phyloP scores from a whole-genome alignment of 2,113 vertebrate genomes.

The Felis chaus region DNA sequence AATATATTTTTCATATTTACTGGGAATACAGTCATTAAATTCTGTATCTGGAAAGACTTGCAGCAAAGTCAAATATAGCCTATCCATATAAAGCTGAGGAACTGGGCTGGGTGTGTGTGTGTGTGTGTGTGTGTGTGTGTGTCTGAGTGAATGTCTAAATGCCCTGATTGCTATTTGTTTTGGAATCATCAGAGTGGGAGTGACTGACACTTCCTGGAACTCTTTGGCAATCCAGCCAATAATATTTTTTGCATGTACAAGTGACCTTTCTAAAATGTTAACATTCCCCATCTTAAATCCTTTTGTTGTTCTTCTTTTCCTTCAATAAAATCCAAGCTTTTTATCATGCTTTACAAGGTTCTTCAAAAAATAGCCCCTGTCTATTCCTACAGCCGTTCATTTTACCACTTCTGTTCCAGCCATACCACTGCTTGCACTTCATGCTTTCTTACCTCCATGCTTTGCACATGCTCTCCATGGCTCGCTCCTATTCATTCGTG shows the following conservation, averaged over 20 bases:
- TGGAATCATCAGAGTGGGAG: not conserved
- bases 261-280: constrained; percentile 30
- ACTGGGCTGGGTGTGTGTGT: too few species aligned
- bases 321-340: constrained; percentile 11
- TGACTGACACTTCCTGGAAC: not conserved
- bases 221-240: not conserved
- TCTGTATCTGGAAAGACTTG: not conserved
- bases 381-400: not conserved
- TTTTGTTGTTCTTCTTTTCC: not conserved
- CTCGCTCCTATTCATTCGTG: not conserved
- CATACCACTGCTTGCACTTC: not conserved
- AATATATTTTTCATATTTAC: constrained; percentile 22
- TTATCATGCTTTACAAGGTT: not conserved
- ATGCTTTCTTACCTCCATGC: not conserved
- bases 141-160: not conserved
- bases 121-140: too few species aligned
- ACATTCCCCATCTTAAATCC: not conserved
- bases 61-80: not conserved
- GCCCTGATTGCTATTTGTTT: not conserved
- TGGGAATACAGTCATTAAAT: not conserved
- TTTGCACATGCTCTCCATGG: not conserved
- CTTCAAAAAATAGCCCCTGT: not conserved
- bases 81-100: not conserved
- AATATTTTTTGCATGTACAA: not conserved
- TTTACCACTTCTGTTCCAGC: not conserved